These are phyloP conservation scores for Calliopsis andreniformis DNA, from an alignment of 1,140 invertebrate species.

Conservation along the genomic window DNA sequence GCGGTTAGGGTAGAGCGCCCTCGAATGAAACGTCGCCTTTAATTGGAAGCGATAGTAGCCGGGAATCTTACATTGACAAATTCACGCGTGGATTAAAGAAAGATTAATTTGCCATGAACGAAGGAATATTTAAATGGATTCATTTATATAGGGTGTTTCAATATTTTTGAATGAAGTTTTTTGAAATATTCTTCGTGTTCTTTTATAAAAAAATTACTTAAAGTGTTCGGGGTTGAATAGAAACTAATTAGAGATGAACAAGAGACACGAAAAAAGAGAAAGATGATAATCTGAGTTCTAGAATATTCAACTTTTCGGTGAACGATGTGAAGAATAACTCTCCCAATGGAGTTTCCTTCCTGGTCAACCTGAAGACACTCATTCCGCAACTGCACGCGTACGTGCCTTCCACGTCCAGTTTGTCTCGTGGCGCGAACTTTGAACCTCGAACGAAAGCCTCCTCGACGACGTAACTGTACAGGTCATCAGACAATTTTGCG, in stretches of 20 bases:
- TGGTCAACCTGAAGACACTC: not conserved
- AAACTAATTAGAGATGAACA: no score
- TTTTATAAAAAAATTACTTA: no score
- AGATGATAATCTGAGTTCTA: no score
- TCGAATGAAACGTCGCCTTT: not conserved
- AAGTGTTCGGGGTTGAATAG: no score
- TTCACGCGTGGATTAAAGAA: not conserved
- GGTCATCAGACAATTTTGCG: slow-evolving; percentile 71
- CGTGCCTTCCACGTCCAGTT: slow-evolving; percentile 51
- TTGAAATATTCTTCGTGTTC: no score
- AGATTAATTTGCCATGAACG: no score
- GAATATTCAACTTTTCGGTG: no score
- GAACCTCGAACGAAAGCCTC: slow-evolving; percentile 59
- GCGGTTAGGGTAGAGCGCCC: slow-evolving; percentile 20
- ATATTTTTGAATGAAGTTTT: no score
- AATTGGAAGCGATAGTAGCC: not conserved
- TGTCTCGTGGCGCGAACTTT: slow-evolving; percentile 69
- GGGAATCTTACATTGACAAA: not conserved
- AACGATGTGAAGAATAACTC: no score
- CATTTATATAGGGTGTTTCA: no score
- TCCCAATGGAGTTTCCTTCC: not conserved
- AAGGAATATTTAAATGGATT: no score
- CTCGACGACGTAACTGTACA: slow-evolving; percentile 69
- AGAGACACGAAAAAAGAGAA: no score
- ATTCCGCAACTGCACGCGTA: slow-evolving; percentile 7